Percentiles rank a stretch among this genome's conserved stretches.
These are phyloP conservation scores for Colius striatus DNA, from an alignment of 2,113 vertebrate genomes.

Conservation along the genomic window DNA sequence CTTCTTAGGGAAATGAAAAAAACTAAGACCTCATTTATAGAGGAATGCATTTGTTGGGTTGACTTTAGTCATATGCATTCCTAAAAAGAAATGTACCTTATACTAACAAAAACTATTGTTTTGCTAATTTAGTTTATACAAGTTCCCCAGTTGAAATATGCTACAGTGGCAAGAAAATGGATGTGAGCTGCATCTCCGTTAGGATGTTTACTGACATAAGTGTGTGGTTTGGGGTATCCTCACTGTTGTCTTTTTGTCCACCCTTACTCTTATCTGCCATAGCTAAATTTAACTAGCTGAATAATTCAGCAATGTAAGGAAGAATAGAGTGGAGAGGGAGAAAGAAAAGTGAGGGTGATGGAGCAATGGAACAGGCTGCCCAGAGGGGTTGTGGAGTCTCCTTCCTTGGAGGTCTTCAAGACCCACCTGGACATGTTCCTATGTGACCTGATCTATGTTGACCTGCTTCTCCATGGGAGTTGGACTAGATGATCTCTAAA, in stretches of 20 bases:
- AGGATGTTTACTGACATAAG: background rate
- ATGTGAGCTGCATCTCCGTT: background rate
- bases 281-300: conserved; percentile 18
- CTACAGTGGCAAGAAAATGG: background rate
- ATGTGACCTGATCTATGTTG: too few species aligned
- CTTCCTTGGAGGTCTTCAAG: too few species aligned
- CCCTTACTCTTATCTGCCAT: background rate
- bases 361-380: too few species aligned
- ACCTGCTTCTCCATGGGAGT: too few species aligned
- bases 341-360: too few species aligned
- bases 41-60: background rate
- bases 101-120: background rate
- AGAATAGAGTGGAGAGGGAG: background rate
- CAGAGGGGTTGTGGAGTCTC: too few species aligned
- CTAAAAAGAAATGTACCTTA: background rate
- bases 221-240: background rate
- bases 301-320: background rate
- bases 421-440: too few species aligned
- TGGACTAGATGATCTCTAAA: too few species aligned
- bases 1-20: background rate
- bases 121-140: background rate
- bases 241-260: background rate
- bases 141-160: background rate
- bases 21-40: background rate
- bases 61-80: background rate